Base-by-base conservation (phyloP, 2,888 invertebrate genomes). In the Hypolimnas misippus region DNA sequence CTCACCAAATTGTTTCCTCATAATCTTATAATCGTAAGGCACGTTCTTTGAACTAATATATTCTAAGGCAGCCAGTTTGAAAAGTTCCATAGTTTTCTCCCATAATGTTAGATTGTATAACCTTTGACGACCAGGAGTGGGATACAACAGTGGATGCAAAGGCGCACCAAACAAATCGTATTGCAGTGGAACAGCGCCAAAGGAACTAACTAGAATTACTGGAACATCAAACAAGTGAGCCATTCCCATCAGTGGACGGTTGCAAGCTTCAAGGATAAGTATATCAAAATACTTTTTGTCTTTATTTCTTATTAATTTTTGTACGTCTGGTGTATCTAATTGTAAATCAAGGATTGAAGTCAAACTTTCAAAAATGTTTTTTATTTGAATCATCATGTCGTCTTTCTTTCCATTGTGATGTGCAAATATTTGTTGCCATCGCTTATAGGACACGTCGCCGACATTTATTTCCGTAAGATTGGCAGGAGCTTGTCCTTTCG, bases 401-500 rank as follows among this genome's bases (percentile, higher is more conserved):
- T 53, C 33, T 25, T 63, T 65, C 7, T 62, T 61, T 7, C 69
- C 66, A 35, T 31, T 58, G 59, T 57, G 16, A 12, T 51, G 51
- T 8, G 56, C 19, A 4, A 70, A 44, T 21, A 66, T 70, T 61
- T 38, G 68, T 1, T 46, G 49, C 71, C 74, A 77, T 4, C 70
- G 33, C 12, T 75, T 68, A 52, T 90, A 87, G 0, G 86, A 82
- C 10, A 77, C 14, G 17, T 82, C 76, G 8, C 81, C 79, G 0
- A 83, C 67, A 63, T 83, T 79, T 0, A 86, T 82, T 73, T 85
- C 79, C 14, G 76, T 83, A 0, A 83, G 57, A 61, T 84, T 85
- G 2, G 66, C 53, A 1, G 86, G 72, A 3, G 74, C 12, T 46
- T 72, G 29, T 0, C 89, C 82, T 21, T 84, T 82, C 7, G 67